Percentiles rank a stretch among this genome's conserved stretches.
phyloP scores from a whole-genome alignment of 2,888 invertebrate genomes.

The Tolmerus cingulatus region DNA sequence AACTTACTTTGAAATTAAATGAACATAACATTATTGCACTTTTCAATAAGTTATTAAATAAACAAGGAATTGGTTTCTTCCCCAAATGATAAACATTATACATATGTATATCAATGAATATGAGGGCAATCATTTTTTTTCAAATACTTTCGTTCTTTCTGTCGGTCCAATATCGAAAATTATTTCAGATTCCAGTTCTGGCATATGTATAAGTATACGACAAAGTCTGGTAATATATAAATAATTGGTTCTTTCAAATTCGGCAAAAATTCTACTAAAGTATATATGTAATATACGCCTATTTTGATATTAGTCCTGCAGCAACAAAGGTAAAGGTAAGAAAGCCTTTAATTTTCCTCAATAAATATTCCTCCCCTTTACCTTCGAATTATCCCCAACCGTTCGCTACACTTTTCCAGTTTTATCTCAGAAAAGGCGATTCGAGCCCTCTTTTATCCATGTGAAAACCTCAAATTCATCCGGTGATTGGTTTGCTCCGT shows the following conservation, averaged over 20 bases:
- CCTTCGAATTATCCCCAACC: neutral
- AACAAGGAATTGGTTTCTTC: no score
- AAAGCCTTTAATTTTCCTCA: neutral
- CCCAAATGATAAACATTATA: no score
- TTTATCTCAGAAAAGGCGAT: neutral
- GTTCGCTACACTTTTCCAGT: neutral
- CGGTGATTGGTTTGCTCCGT: slow-evolving; percentile 18
- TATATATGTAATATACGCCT: neutral
- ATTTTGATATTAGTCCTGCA: neutral
- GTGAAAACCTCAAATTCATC: slow-evolving; percentile 6
- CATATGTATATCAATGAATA: no score
- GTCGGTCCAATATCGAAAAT: neutral
- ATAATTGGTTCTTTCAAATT: neutral
- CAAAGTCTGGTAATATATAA: neutral
- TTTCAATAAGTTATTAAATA: no score
- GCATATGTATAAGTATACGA: neutral
- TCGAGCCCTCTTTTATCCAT: neutral
- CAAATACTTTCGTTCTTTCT: no score
- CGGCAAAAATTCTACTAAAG: neutral
- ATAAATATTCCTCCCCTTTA: neutral
- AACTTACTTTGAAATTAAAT: no score
- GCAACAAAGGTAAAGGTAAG: neutral
- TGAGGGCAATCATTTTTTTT: no score
- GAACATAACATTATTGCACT: no score
- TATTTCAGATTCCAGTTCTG: neutral